Evolutionary conservation across 2,113 vertebrate genomes (phyloP).

Genomic region (Helogale parvula): DNA sequence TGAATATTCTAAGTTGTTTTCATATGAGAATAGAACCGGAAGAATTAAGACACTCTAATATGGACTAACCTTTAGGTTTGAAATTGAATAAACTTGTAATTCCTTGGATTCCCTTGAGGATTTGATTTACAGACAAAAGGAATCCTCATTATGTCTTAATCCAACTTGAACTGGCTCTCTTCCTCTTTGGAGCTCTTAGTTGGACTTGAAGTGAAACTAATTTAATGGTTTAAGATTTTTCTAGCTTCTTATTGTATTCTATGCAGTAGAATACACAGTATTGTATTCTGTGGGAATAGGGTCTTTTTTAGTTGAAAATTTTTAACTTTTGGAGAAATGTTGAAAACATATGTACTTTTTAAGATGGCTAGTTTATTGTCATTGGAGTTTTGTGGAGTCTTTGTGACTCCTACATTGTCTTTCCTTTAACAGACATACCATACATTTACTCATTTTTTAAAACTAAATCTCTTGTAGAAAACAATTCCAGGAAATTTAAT

Average conservation of each 20-base stretch:
- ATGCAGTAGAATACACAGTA: neutral
- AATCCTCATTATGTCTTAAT: constrained; percentile 14
- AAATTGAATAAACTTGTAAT: constrained; percentile 18
- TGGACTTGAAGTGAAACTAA: neutral
- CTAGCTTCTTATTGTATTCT: constrained; percentile 31
- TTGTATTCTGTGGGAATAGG: neutral
- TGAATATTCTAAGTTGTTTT: constrained; percentile 47
- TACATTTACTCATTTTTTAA: neutral
- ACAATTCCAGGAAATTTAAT: neutral
- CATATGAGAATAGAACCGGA: constrained; percentile 10
- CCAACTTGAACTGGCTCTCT: neutral
- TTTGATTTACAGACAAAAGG: neutral
- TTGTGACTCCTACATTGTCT: neutral
- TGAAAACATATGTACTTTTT: neutral
- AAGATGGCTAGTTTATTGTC: neutral
- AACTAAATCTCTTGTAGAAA: neutral
- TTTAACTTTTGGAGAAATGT: constrained; percentile 46
- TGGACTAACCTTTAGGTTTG: neutral
- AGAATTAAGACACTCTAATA: neutral
- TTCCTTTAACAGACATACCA: neutral
- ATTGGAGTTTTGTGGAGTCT: neutral
- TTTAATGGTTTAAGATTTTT: constrained; percentile 28
- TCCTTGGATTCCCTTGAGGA: constrained; percentile 7
- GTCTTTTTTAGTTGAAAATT: constrained; percentile 12
- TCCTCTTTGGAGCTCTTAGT: constrained; percentile 6